A percentile compares a stretch with the other conserved stretches of the same genome.
phyloP scores from a whole-genome alignment of 2,797 vertebrate genomes.

The Brachyrhaphis roseni region DNA sequence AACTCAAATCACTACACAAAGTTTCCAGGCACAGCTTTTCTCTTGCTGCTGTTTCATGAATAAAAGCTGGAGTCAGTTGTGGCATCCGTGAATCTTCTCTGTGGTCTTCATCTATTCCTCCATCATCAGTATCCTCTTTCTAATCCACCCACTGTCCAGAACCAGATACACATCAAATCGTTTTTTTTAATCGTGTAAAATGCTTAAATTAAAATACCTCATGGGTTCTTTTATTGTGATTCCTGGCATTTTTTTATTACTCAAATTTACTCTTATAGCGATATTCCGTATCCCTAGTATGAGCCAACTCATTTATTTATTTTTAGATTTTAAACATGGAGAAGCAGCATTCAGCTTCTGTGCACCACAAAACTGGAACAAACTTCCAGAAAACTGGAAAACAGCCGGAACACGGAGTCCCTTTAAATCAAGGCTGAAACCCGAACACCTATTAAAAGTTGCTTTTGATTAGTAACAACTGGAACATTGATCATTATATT shows the following conservation, averaged over 20 bases:
- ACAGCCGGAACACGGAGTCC: no score
- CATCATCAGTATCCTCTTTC: neutral
- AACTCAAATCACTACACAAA: neutral
- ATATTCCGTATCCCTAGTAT: neutral
- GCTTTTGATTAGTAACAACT: no score
- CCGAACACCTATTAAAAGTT: no score
- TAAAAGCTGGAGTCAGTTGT: neutral
- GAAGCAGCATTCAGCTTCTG: no score
- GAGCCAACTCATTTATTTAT: neutral
- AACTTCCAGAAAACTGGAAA: no score
- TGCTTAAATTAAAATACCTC: neutral
- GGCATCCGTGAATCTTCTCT: neutral
- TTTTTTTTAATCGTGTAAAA: neutral
- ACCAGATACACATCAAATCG: neutral
- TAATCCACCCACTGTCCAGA: neutral
- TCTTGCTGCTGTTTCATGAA: neutral
- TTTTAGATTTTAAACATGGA: neutral
- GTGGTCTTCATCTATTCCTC: neutral
- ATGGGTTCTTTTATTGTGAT: neutral
- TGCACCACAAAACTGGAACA: no score
- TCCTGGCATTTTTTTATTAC: neutral
- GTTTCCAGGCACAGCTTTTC: neutral
- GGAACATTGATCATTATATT: no score
- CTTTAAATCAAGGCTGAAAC: no score
- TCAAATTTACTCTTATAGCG: neutral